Evolutionary conservation across 1,140 invertebrate species (phyloP), one percentile per base, ranked within the genome.

Genomic region (Polypedilum pembai): DNA sequence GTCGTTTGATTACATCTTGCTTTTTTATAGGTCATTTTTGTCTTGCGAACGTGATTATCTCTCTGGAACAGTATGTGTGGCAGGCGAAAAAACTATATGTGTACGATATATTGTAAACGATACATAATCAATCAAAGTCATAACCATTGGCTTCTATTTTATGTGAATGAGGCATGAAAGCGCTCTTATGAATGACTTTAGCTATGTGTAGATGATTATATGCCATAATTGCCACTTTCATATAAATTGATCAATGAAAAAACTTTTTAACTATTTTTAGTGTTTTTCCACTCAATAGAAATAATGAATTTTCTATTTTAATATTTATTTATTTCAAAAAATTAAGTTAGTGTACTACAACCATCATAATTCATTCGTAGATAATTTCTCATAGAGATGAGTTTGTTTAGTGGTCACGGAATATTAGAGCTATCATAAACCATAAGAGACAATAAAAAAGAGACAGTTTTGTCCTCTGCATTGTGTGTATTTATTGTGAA

Each of bases 91-190:
- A 69, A 69, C 15, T 18, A 56, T 69, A 7, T 18, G 3, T 18
- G 20, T 18, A 20, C n/a, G n/a, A 20, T 20, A 12, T 7, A 66
- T 7, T 56, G 17, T 18, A 21, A 69, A 69, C 65, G 10, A 20
- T 69, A 21, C 18, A 21, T 21, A 69, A 69, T 69, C 65, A 69
- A 69, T 69, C 65, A 69, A 69, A 69, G 65, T 69, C 65, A 69
- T 69, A 69, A 69, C 5, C 65, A 69, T 20, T 69, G 17, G 65
- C 45, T 56, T 56, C 10, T 56, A 4, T 33, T 33, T 33, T n/a
- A 1, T 21, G 7, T 4, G 15, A 20, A 69, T 7, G 18, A 20
- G 17, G 18, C 17, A 21, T 7, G 18, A 21, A 56, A 56, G n/a
- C n/a, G n/a, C n/a, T 21, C 8, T 20, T 56, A n/a, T n/a, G 45